These are phyloP conservation scores for Trichoplusia ni DNA, from an alignment of 1,140 invertebrate species.

Conservation along the genomic window DNA sequence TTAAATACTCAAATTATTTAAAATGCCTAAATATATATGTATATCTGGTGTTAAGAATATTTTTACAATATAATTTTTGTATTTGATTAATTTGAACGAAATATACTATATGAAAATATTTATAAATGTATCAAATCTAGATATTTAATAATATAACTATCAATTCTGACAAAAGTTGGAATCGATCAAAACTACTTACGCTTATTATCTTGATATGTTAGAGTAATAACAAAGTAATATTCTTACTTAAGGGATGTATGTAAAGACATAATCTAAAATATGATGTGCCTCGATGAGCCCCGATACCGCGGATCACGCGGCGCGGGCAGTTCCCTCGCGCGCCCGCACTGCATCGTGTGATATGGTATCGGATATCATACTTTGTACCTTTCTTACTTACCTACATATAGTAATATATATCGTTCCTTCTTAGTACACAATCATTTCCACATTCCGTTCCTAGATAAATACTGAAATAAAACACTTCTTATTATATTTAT, in stretches of 20 bases:
- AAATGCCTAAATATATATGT: conserved; percentile 45
- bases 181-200: conserved; percentile 68
- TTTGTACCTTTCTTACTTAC: conserved; percentile 53
- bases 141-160: conserved; percentile 54
- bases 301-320: conserved; percentile 36
- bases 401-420: conserved; percentile 36
- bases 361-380: conserved; percentile 45
- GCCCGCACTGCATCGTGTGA: conserved; percentile 1
- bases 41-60: conserved; percentile 56
- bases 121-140: conserved; percentile 53
- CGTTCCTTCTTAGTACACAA: conserved; percentile 53
- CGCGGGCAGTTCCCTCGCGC: neutral
- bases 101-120: conserved; percentile 39
- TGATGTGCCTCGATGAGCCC: conserved; percentile 65
- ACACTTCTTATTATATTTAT: too few species aligned
- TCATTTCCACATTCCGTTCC: conserved; percentile 37
- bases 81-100: conserved; percentile 43
- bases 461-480: conserved; percentile 40
- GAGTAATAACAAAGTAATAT: conserved; percentile 57
- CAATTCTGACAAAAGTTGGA: conserved; percentile 53
- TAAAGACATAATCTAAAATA: conserved; percentile 60
- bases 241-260: conserved; percentile 64
- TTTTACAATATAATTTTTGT: conserved; percentile 66
- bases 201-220: conserved; percentile 78
- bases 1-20: conserved; percentile 36